phyloP scores from a whole-genome alignment of 2,888 invertebrate genomes.

The Alitta virens region DNA sequence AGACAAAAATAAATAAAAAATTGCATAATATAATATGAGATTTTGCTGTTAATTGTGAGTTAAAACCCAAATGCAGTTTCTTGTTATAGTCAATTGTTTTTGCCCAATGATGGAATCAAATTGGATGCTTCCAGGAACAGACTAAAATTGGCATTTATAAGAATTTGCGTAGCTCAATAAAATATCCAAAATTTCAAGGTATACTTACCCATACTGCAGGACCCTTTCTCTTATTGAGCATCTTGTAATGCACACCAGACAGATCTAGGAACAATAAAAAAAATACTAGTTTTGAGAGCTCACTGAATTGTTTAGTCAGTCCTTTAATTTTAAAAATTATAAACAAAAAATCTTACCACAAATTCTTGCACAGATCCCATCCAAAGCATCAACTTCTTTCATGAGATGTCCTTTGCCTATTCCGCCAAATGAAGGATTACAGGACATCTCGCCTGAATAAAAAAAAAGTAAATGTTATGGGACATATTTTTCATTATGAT shows the following conservation, averaged over 20 bases:
- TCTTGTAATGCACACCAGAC: slow-evolving; percentile 77
- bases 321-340: neutral
- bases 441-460: slow-evolving; percentile 80
- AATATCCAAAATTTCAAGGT: too few species aligned
- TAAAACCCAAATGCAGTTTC: too few species aligned
- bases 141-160: too few species aligned
- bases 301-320: neutral
- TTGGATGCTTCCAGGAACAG: too few species aligned
- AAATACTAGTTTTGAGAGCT: neutral
- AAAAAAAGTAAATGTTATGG: too few species aligned
- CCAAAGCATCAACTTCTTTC: slow-evolving; percentile 83
- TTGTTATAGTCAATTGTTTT: too few species aligned
- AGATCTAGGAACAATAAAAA: slow-evolving; percentile 59
- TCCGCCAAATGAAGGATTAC: slow-evolving; percentile 90
- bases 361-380: slow-evolving; percentile 77
- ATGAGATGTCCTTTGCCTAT: slow-evolving; percentile 88
- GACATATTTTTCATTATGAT: too few species aligned
- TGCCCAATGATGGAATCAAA: too few species aligned
- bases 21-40: too few species aligned
- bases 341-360: slow-evolving; percentile 64
- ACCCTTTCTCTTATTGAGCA: slow-evolving; percentile 77
- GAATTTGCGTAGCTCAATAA: too few species aligned
- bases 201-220: slow-evolving; percentile 76
- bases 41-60: too few species aligned
- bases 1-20: too few species aligned